These are phyloP conservation scores for Pituophis catenifer DNA, from an alignment of 2,113 vertebrate species.

Conservation along the genomic window DNA sequence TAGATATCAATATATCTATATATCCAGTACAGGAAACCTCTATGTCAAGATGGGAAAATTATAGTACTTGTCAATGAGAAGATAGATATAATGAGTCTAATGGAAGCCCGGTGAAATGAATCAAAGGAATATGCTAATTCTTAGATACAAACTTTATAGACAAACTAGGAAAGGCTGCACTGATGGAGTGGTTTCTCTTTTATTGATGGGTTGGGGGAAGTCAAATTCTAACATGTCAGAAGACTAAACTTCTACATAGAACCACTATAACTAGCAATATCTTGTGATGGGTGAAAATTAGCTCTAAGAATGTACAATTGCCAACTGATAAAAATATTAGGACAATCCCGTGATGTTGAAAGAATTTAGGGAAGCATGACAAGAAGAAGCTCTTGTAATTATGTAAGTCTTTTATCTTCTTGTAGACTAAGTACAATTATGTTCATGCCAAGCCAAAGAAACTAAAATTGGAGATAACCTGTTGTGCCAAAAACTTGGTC, in stretches of 20 bases:
- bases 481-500: neutral
- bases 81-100: neutral
- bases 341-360: neutral
- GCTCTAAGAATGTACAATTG: neutral
- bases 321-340: neutral
- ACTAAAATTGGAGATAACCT: neutral
- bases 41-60: neutral
- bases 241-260: neutral
- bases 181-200: neutral
- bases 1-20: neutral
- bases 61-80: neutral
- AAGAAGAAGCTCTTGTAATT: neutral
- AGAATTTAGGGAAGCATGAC: neutral
- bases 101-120: neutral
- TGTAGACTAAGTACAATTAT: neutral
- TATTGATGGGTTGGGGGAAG: neutral
- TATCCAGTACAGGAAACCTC: neutral
- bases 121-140: neutral
- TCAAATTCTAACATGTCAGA: neutral
- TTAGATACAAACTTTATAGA: neutral
- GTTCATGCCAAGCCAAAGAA: neutral
- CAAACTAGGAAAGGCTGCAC: neutral
- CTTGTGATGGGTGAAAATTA: neutral
- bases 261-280: neutral
- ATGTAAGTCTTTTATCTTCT: neutral